Conservation (phyloP, 2,113 vertebrate genomes). For the Lepisosteus osseus region DNA sequence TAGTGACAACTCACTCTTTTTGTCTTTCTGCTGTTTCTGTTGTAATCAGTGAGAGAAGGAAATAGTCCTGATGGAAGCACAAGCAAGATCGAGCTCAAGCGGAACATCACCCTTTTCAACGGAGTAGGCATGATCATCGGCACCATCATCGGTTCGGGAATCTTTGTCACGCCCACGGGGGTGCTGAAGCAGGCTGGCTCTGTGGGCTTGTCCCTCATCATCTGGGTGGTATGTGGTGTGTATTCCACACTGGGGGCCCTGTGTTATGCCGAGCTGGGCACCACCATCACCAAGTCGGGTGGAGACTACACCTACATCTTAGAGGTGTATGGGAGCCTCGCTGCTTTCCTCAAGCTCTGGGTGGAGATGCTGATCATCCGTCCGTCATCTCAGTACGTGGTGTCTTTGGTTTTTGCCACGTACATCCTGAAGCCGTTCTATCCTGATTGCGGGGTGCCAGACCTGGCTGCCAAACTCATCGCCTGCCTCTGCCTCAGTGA, state of each 20-base stretch:
- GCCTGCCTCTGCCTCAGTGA: constrained; percentile 68
- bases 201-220: constrained; percentile 56
- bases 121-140: constrained; percentile 68
- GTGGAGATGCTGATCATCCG: constrained; percentile 72
- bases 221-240: constrained; percentile 61
- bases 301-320: constrained; percentile 70
- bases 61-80: neutral
- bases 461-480: constrained; percentile 58
- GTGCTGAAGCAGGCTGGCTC: constrained; percentile 63
- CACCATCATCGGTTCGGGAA: constrained; percentile 68
- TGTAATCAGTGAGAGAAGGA: neutral
- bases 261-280: constrained; percentile 67
- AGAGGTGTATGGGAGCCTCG: constrained; percentile 63
- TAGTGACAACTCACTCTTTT: neutral
- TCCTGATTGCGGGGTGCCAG: constrained; percentile 52
- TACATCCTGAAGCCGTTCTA: constrained; percentile 67
- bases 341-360: constrained; percentile 66
- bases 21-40: neutral
- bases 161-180: constrained; percentile 63
- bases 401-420: constrained; percentile 66
- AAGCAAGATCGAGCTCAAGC: constrained; percentile 57
- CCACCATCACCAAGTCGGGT: constrained; percentile 64
- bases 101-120: constrained; percentile 67
- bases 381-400: constrained; percentile 65
- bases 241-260: constrained; percentile 66